A percentile compares a stretch with the other conserved stretches of the same genome.
Conservation (phyloP, 2,113 vertebrate genomes). For the Ammospiza nelsoni region DNA sequence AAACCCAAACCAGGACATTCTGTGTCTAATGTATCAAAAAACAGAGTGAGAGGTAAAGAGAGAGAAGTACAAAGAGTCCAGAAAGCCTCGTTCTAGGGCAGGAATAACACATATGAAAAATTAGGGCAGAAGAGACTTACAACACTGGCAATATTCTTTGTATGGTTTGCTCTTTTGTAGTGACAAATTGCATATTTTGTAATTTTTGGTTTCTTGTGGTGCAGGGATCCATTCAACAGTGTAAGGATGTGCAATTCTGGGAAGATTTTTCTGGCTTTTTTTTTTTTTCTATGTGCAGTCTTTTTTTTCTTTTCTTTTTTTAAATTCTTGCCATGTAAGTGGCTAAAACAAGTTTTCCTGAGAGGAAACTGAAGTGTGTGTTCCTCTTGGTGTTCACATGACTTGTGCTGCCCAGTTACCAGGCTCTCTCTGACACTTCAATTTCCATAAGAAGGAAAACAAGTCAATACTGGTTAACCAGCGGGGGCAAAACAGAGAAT, state of each 20-base stretch:
- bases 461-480: background rate
- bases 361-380: background rate
- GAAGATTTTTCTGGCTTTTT: background rate
- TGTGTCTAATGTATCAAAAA: background rate
- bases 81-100: background rate
- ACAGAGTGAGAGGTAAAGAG: background rate
- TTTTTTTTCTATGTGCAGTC: background rate
- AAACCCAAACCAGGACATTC: background rate
- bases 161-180: background rate
- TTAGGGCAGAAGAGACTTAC: background rate
- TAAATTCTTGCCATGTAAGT: background rate
- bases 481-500: background rate
- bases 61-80: background rate
- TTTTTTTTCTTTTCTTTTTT: background rate
- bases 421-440: background rate
- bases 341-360: background rate
- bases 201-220: background rate
- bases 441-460: background rate
- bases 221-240: background rate
- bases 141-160: background rate
- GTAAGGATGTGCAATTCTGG: background rate
- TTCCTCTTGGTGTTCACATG: background rate
- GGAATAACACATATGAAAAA: background rate
- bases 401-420: background rate
- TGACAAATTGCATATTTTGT: background rate